Conservation (phyloP, 2,888 invertebrate genomes). For the Ptychoptera contaminata region DNA sequence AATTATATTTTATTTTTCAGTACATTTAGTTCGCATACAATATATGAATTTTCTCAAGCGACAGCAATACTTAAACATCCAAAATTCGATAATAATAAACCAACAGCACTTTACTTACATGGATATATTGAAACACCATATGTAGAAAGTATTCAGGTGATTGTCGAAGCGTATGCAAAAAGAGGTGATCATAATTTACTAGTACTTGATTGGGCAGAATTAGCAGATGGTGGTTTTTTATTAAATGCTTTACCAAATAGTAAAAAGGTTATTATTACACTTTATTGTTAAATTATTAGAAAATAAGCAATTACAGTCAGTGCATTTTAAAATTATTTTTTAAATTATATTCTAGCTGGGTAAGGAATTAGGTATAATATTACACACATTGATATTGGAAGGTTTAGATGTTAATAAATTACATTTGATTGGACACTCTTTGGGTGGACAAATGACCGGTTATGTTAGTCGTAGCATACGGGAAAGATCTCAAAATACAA, state of each 20-base stretch:
- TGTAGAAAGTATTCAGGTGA: constrained; percentile 38
- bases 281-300: neutral
- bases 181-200: constrained; percentile 24
- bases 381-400: constrained; percentile 22
- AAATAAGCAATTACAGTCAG: neutral
- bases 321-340: neutral
- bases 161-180: constrained; percentile 25
- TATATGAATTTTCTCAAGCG: neutral
- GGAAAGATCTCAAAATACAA: constrained; percentile 14
- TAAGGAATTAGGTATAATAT: constrained; percentile 20
- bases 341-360: constrained; percentile 15
- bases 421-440: constrained; percentile 28
- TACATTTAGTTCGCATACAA: neutral
- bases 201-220: constrained; percentile 26
- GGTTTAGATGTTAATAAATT: constrained; percentile 22
- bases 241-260: constrained; percentile 26
- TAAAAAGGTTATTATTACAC: neutral
- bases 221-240: constrained; percentile 28
- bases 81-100: constrained; percentile 26
- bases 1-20: neutral
- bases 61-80: neutral
- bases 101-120: constrained; percentile 41
- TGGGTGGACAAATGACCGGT: constrained; percentile 28
- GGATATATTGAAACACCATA: constrained; percentile 41
- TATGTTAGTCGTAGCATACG: constrained; percentile 22